Conservation (phyloP, 2,113 vertebrate genomes). For the Euleptes europaea region DNA sequence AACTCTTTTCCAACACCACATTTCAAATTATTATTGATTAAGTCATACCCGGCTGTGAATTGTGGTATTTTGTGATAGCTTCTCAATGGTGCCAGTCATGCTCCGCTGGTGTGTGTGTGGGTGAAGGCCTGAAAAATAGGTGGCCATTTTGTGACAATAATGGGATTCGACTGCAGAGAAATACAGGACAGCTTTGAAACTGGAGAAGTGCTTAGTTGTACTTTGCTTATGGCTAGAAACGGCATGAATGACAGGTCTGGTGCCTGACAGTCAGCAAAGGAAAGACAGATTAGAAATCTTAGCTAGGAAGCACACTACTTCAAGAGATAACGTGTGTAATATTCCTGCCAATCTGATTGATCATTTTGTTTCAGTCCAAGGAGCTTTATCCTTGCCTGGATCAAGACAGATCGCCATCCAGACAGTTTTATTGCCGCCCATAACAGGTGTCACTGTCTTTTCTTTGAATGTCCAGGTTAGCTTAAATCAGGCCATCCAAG, state of each 20-base stretch:
- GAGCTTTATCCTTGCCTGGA: background rate
- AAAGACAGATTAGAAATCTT: constrained; percentile 19
- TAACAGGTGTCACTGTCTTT: background rate
- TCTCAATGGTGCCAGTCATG: too few species aligned
- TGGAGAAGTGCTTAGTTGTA: background rate
- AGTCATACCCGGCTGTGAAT: too few species aligned
- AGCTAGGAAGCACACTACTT: constrained; percentile 9
- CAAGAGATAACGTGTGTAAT: constrained; percentile 5
- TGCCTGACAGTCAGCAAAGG: constrained; percentile 3
- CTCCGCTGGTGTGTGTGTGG: too few species aligned
- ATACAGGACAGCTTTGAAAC: background rate
- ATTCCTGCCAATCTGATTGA: constrained; percentile 25
- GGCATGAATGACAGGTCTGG: constrained; percentile 4
- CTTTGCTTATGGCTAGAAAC: background rate
- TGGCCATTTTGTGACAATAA: background rate
- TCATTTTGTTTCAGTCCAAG: background rate
- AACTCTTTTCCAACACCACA: too few species aligned
- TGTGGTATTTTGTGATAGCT: background rate
- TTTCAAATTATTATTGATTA: background rate
- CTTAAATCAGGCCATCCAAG: background rate
- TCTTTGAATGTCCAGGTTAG: background rate
- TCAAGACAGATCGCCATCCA: constrained; percentile 1
- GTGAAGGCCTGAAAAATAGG: background rate
- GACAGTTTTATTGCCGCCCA: constrained; percentile 5
- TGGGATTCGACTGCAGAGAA: background rate